These are phyloP conservation scores for Hermetia illucens DNA, from an alignment of 1,140 invertebrate species.

Conservation along the genomic window DNA sequence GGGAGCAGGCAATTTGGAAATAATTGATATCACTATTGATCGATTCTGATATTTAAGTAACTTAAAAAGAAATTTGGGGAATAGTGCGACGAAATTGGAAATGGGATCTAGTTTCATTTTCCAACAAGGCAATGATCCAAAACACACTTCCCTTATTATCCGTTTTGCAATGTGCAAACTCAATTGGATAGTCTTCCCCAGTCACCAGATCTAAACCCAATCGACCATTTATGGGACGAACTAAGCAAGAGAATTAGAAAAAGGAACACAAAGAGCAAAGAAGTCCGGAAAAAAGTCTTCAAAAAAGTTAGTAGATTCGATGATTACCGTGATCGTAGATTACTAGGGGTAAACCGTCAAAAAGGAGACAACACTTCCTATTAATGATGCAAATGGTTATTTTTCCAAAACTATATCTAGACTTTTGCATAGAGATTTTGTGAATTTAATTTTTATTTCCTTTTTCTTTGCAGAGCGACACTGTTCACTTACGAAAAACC, in stretches of 20 bases:
- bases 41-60: constrained; percentile 10
- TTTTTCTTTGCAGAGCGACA: too few relatives aligned
- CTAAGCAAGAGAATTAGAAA: constrained; percentile 10
- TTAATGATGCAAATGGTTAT: too few relatives aligned
- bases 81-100: constrained; percentile 10
- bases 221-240: constrained; percentile 18
- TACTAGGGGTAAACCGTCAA: too few relatives aligned
- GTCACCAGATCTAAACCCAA: constrained; percentile 16
- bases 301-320: too few relatives aligned
- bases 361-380: too few relatives aligned
- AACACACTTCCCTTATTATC: constrained; percentile 11
- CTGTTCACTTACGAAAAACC: too few relatives aligned
- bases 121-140: constrained; percentile 17
- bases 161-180: constrained; percentile 9
- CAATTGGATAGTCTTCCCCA: constrained; percentile 19
- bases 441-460: too few relatives aligned
- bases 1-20: constrained; percentile 15
- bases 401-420: too few relatives aligned
- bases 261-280: too few relatives aligned
- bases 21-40: constrained; percentile 13
- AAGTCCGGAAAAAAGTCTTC: too few relatives aligned
- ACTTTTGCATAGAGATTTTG: too few relatives aligned
- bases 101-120: background rate
- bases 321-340: too few relatives aligned
- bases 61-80: constrained; percentile 11